Evolutionary conservation across 2,888 invertebrate species (phyloP).

Genomic region (Machimus rusticus): DNA sequence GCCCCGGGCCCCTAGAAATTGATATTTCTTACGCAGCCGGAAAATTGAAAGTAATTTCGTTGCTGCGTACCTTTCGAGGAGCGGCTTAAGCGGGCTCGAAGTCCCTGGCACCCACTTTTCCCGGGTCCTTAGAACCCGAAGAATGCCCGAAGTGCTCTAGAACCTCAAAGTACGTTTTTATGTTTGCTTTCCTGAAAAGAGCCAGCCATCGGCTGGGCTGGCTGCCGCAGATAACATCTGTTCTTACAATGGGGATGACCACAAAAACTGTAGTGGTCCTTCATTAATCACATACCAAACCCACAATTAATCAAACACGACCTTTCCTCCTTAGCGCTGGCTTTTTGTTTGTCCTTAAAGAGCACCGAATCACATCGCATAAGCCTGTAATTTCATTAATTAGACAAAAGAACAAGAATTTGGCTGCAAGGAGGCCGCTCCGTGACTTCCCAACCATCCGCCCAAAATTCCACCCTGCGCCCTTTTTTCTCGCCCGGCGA

Average conservation of each 20-base stretch:
- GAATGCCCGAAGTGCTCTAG: neutral
- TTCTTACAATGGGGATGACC: conserved; percentile 28
- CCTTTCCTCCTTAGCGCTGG: conserved; percentile 33
- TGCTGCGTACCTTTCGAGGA: neutral
- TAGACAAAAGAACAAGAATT: conserved; percentile 38
- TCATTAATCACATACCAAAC: conserved; percentile 40
- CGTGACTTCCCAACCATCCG: neutral
- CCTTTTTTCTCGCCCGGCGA: neutral
- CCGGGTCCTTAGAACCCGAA: neutral
- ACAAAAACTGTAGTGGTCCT: conserved; percentile 35
- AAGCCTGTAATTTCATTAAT: conserved; percentile 39
- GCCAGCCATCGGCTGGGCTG: neutral
- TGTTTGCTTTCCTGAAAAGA: neutral
- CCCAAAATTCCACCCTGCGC: neutral
- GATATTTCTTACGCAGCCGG: conserved; percentile 3
- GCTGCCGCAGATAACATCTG: conserved; percentile 33
- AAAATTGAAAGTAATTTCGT: conserved; percentile 17
- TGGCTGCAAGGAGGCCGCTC: conserved; percentile 10
- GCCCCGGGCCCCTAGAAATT: neutral
- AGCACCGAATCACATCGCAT: conserved; percentile 32
- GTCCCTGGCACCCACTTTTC: neutral
- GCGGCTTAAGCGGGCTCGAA: neutral
- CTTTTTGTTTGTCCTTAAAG: conserved; percentile 36
- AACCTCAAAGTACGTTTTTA: conserved; percentile 23
- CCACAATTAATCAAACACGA: conserved; percentile 41